A percentile compares a stretch with the other conserved stretches of the same genome.
These are phyloP conservation scores for Datnioides undecimradiatus DNA, from an alignment of 2,113 vertebrate species.

Conservation along the genomic window DNA sequence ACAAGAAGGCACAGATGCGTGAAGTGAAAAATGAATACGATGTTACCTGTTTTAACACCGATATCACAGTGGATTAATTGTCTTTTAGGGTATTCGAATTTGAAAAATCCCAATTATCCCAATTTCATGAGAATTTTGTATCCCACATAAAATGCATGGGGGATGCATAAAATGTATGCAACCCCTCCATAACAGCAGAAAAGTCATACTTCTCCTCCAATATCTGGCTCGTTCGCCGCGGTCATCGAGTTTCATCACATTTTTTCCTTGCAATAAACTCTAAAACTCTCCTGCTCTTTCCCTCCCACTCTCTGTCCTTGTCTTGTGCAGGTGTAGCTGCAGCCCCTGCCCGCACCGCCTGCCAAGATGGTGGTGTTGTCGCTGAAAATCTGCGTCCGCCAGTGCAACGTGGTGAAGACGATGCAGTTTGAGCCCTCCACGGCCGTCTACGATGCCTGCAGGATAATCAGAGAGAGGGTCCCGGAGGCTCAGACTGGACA, in stretches of 20 bases:
- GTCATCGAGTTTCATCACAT: slow-evolving; percentile 8
- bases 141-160: too few species aligned
- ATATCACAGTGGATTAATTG: neutral
- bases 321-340: slow-evolving; percentile 64
- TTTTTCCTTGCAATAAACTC: neutral
- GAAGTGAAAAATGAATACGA: neutral
- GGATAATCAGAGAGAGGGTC: slow-evolving; percentile 95
- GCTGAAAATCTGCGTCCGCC: slow-evolving; percentile 97
- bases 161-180: neutral
- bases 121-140: neutral
- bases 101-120: neutral
- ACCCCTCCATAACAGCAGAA: neutral
- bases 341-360: slow-evolving; percentile 16
- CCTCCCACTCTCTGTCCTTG: neutral
- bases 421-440: slow-evolving; percentile 99
- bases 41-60: neutral
- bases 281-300: neutral
- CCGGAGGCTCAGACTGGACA: slow-evolving; percentile 95
- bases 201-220: neutral
- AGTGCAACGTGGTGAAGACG: slow-evolving; percentile 99
- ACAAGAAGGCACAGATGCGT: neutral
- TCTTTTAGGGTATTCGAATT: neutral
- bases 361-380: slow-evolving; percentile 95
- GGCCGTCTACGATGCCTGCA: slow-evolving; percentile 94
- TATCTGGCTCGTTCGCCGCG: slow-evolving; percentile 31